Conservation (phyloP, 2,888 invertebrate species). For the Lepidonotus clava region DNA sequence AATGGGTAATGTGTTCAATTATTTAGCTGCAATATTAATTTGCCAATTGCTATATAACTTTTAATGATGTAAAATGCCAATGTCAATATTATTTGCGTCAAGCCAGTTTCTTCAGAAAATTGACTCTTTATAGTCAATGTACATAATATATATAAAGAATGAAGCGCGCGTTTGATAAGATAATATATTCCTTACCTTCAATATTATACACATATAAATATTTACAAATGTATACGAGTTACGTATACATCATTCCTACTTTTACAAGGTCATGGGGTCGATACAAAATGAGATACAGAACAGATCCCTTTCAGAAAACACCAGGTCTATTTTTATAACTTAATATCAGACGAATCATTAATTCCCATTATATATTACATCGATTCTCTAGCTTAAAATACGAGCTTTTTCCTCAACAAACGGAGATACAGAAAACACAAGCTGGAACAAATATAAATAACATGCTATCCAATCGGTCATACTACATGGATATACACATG, state of each 20-base stretch:
- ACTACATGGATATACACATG: no score
- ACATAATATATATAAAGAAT: neutral
- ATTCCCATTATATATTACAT: neutral
- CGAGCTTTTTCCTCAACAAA: neutral
- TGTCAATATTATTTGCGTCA: no score
- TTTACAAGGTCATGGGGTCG: neutral
- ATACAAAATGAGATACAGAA: constrained; percentile 6
- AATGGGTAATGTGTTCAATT: no score
- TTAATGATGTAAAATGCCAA: no score
- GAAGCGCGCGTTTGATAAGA: neutral
- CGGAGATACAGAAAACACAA: constrained; percentile 18
- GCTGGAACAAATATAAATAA: constrained; percentile 12
- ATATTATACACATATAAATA: neutral
- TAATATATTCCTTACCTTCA: neutral
- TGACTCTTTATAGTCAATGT: no score
- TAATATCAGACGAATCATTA: neutral
- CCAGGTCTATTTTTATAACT: neutral
- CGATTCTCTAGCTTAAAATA: neutral
- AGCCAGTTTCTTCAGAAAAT: no score
- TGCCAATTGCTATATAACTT: no score
- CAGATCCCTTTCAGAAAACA: neutral
- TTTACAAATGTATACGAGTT: neutral
- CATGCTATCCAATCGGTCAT: no score
- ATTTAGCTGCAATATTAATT: no score
- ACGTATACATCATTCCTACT: neutral